Evolutionary conservation across 2,113 vertebrate genomes (phyloP).

Genomic region (Speoplatyrhinus poulsoni): DNA sequence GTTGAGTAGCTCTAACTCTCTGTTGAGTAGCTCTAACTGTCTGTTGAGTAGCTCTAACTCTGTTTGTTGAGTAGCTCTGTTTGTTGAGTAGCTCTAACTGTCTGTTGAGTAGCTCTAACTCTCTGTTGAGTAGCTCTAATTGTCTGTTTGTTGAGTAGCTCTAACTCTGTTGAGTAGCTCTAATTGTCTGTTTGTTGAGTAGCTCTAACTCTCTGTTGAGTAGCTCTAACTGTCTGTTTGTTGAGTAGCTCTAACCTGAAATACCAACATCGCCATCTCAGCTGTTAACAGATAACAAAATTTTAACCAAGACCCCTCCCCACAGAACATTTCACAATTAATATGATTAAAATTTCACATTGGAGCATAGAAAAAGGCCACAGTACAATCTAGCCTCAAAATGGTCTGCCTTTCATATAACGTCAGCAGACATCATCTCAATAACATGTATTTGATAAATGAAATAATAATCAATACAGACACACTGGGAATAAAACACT

Average conservation of each 20-base stretch:
- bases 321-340: constrained; percentile 40
- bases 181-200: constrained; percentile 15
- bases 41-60: constrained; percentile 13
- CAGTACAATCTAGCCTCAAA: constrained; percentile 17
- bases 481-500: constrained; percentile 28
- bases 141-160: not conserved
- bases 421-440: constrained; percentile 20
- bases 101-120: too few relatives aligned
- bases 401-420: constrained; percentile 18
- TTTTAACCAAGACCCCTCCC: not conserved
- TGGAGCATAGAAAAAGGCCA: not conserved
- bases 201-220: not conserved
- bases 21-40: not conserved
- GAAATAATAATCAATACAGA: not conserved
- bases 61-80: constrained; percentile 4
- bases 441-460: constrained; percentile 23
- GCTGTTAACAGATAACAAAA: constrained; percentile 13
- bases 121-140: too few relatives aligned
- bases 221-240: not conserved
- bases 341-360: constrained; percentile 16
- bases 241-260: constrained; percentile 12
- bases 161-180: not conserved
- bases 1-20: constrained; percentile 10
- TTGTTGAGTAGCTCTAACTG: too few relatives aligned
- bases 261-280: not conserved